Percentiles rank a stretch among this genome's conserved stretches.
Conservation (phyloP, 2,113 vertebrate genomes). For the Lepisosteus oculatus region DNA sequence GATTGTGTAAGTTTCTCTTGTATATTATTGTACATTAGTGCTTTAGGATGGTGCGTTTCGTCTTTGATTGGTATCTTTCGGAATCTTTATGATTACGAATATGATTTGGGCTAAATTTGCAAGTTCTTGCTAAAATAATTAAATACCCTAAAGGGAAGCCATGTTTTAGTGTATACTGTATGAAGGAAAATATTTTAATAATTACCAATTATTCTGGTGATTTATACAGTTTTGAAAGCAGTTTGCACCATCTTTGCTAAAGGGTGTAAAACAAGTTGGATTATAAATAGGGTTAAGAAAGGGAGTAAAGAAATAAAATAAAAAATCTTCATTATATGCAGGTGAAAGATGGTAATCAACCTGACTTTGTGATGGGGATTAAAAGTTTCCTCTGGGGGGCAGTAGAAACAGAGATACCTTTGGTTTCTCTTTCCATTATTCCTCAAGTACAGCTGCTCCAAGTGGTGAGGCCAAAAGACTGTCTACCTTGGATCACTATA, state of each 20-base stretch:
- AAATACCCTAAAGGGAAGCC: background rate
- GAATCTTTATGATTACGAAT: background rate
- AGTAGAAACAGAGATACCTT: slow-evolving; percentile 40
- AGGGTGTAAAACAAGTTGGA: no score
- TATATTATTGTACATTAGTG: background rate
- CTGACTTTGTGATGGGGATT: background rate
- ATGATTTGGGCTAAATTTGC: background rate
- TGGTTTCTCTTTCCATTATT: slow-evolving; percentile 24
- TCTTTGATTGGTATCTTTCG: slow-evolving; percentile 1
- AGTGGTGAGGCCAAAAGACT: slow-evolving; percentile 43
- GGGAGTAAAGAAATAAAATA: no score
- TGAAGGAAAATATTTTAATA: slow-evolving; percentile 5
- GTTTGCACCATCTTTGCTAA: no score
- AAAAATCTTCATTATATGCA: no score
- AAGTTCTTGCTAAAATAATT: background rate
- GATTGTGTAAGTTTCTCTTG: background rate
- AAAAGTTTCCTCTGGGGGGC: slow-evolving; percentile 46
- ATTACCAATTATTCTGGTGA: no score
- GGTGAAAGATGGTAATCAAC: no score
- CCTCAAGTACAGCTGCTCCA: slow-evolving; percentile 29
- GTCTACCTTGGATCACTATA: slow-evolving; percentile 48
- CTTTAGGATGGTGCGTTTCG: slow-evolving; percentile 10
- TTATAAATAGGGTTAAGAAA: no score
- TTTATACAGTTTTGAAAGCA: no score
- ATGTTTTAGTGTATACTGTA: slow-evolving; percentile 4